Conservation (phyloP, 2,113 vertebrate species). For the Seriola aureovittata region DNA sequence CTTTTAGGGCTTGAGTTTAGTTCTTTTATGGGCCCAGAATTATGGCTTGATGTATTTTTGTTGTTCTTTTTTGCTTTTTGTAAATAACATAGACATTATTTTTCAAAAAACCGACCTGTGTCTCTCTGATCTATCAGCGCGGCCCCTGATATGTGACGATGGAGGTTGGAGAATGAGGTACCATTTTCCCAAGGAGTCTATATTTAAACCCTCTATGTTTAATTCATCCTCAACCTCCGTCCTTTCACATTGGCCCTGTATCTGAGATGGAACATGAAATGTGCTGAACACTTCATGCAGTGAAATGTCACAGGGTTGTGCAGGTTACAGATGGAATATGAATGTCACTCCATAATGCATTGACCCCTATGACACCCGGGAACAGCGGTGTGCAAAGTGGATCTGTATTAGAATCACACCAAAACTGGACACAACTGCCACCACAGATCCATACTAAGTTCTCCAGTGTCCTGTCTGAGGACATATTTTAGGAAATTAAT, state of each 20-base stretch:
- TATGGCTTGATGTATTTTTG: too few species aligned
- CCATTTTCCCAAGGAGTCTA: constrained; percentile 59
- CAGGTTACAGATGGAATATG: constrained; percentile 61
- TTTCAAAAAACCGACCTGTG: too few species aligned
- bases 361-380: constrained; percentile 4
- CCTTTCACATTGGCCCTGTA: constrained; percentile 41
- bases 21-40: too few species aligned
- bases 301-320: constrained; percentile 61
- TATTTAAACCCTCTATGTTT: constrained; percentile 71
- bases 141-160: background rate
- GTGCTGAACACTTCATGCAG: constrained; percentile 64
- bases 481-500: background rate
- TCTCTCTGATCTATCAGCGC: too few species aligned
- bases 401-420: constrained; percentile 2
- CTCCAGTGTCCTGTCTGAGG: background rate
- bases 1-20: too few species aligned
- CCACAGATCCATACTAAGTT: background rate
- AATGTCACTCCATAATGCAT: constrained; percentile 64
- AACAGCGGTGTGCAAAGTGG: background rate
- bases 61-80: too few species aligned
- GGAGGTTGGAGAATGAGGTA: constrained; percentile 9
- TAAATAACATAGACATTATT: too few species aligned
- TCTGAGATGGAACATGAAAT: constrained; percentile 48
- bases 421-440: background rate
- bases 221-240: constrained; percentile 59